phyloP scores from a whole-genome alignment of 35 echinoderm and acorn worm species.

The Ptychodera flava region DNA sequence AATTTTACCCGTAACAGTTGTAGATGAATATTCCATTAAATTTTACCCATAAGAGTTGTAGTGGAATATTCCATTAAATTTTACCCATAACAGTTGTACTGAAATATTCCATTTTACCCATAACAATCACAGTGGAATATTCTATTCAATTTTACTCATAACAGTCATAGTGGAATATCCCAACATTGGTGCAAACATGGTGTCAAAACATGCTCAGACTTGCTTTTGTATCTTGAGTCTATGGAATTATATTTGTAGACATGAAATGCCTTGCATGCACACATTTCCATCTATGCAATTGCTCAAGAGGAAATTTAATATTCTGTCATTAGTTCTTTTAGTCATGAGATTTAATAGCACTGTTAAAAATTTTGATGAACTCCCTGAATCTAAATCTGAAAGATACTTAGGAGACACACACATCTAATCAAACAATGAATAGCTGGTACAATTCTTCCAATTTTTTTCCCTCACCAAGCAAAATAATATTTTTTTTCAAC shows the following conservation, averaged over 20 bases:
- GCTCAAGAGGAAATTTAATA: too few species aligned
- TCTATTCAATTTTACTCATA: too few species aligned
- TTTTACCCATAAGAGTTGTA: neutral
- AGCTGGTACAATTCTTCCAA: too few species aligned
- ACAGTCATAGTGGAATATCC: neutral
- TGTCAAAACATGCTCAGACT: too few species aligned
- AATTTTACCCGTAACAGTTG: neutral
- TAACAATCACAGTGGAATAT: neutral
- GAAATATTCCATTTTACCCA: neutral
- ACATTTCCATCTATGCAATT: too few species aligned
- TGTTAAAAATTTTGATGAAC: neutral
- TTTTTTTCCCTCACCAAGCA: neutral
- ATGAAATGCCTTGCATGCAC: too few species aligned
- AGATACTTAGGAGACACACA: neutral
- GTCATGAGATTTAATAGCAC: neutral
- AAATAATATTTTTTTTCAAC: too few species aligned
- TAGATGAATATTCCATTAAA: neutral
- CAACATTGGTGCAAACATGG: too few species aligned
- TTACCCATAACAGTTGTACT: too few species aligned
- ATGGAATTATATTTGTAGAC: too few species aligned
- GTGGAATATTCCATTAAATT: neutral
- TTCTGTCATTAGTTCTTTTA: too few species aligned
- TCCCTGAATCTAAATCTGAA: neutral
- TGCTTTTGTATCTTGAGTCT: too few species aligned
- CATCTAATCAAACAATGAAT: neutral